Base-by-base conservation (phyloP, 2,888 invertebrate genomes). In the Chromoteleia sp. region DNA sequence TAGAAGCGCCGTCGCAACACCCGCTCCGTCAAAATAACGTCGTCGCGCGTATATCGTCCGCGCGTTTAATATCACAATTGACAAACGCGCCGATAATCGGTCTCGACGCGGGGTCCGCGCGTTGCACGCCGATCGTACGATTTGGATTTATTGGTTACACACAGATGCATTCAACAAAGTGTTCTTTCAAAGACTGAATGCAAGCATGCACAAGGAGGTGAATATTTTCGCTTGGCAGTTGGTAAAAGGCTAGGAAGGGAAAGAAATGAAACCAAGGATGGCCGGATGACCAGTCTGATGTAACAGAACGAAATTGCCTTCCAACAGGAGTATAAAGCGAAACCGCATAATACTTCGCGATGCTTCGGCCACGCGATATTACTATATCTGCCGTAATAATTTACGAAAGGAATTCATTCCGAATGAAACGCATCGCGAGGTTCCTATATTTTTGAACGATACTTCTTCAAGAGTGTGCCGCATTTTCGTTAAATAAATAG, bases 271-370 rank as follows among this genome's bases (percentile, higher is more conserved):
- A 83, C 63, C 79, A 83, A 83, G 81, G 82, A 83, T 79, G 83
- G 81, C 80, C 75, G 84, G 88, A 87, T 87, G 90, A 88, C 89
- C 90, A 88, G 86, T 88, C 87, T 90, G 89, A 90, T 86, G 90
- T 90, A 90, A 90, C 89, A 87, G 88, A 89, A 88, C 85, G 85
- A 89, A 89, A 88, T 90, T 90, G 86, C 87, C 85, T 85, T 83
- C 81, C 65, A 71, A 52, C 73, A 81, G 79, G 81, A 81, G 85
- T 86, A 85, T 77, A 83, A 84, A 85, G 86, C 85, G 85, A 86
- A 81, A 85, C 85, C 84, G 84, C 85, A 85, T 81, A 80, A 82
- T 80, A 70, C 59, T 58, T 56, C 63, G 67, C 54, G 67, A 56
- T 59, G 78, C 52, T 52, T 50, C 63, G 41, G 45, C 70, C 68